A percentile compares a stretch with the other conserved stretches of the same genome.
Conservation (phyloP, 2,797 vertebrate species). For the Rhadinocentrus ornatus region DNA sequence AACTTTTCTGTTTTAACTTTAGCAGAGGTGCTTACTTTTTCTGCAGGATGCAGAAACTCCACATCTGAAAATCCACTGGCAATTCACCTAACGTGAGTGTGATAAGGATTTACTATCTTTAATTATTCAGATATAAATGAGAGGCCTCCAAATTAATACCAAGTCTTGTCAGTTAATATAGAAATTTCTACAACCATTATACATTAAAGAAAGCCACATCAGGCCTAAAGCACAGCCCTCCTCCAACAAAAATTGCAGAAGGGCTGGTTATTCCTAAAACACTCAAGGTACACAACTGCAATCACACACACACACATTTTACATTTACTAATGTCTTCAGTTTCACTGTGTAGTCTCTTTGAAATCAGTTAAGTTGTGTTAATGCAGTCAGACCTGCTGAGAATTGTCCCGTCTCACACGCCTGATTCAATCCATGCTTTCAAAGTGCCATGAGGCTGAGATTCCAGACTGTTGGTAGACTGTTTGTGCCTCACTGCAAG, state of each 20-base stretch:
- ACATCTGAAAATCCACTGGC: neutral
- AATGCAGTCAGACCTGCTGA: conserved; percentile 45
- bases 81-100: conserved; percentile 2
- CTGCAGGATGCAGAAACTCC: neutral
- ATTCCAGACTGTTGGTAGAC: conserved; percentile 21
- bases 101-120: conserved; percentile 15
- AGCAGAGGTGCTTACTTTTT: neutral
- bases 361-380: conserved; percentile 52
- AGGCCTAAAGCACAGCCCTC: conserved; percentile 46
- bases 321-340: conserved; percentile 47
- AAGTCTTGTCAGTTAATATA: conserved; percentile 26
- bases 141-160: conserved; percentile 39
- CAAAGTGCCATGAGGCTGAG: conserved; percentile 33
- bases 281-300: conserved; percentile 54
- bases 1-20: neutral
- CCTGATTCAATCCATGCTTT: conserved; percentile 32
- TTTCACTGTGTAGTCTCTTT: conserved; percentile 52
- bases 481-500: conserved; percentile 27
- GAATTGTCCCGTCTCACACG: conserved; percentile 24
- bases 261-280: conserved; percentile 57
- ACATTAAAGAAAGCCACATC: conserved; percentile 52
- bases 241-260: conserved; percentile 30
- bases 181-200: conserved; percentile 46
- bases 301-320: conserved; percentile 65
- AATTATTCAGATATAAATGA: conserved; percentile 38